Conservation (phyloP, 1,140 invertebrate genomes). For the Venturia canescens region DNA sequence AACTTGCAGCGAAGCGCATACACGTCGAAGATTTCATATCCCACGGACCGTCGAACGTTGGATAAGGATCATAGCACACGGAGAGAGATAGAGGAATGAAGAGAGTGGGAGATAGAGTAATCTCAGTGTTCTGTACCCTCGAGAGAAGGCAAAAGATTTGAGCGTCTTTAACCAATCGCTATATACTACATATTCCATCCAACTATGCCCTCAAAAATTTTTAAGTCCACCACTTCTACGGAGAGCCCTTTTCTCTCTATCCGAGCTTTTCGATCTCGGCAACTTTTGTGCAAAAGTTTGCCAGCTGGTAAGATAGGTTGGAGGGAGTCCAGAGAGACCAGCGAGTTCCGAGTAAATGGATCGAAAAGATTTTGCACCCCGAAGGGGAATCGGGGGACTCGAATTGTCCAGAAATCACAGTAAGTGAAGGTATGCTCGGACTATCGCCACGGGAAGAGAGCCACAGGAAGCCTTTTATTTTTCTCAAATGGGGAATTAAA, state of each 20-base stretch:
- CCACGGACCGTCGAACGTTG: constrained; percentile 42
- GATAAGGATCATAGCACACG: constrained; percentile 34
- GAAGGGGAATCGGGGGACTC: background rate
- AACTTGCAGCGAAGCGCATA: constrained; percentile 8
- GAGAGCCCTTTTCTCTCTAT: background rate
- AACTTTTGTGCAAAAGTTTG: constrained; percentile 29
- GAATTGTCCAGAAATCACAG: background rate
- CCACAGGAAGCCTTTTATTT: background rate
- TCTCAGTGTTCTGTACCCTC: constrained; percentile 8
- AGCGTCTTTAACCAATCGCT: constrained; percentile 10
- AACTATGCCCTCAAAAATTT: constrained; percentile 12
- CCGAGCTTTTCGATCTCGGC: background rate
- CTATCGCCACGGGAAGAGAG: background rate
- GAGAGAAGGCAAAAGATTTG: background rate
- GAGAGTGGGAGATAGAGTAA: background rate
- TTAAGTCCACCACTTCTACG: constrained; percentile 32
- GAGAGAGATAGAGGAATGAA: background rate
- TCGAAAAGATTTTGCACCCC: constrained; percentile 9
- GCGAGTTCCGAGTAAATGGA: constrained; percentile 12
- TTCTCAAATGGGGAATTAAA: background rate
- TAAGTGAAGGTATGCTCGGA: background rate
- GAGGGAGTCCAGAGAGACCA: background rate
- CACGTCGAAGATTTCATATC: constrained; percentile 56
- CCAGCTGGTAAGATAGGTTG: background rate
- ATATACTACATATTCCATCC: constrained; percentile 32